Percentiles rank a stretch among this genome's conserved stretches.
Evolutionary conservation across 1,140 invertebrate genomes (phyloP).

Genomic region (Diploscapter pachys): DNA sequence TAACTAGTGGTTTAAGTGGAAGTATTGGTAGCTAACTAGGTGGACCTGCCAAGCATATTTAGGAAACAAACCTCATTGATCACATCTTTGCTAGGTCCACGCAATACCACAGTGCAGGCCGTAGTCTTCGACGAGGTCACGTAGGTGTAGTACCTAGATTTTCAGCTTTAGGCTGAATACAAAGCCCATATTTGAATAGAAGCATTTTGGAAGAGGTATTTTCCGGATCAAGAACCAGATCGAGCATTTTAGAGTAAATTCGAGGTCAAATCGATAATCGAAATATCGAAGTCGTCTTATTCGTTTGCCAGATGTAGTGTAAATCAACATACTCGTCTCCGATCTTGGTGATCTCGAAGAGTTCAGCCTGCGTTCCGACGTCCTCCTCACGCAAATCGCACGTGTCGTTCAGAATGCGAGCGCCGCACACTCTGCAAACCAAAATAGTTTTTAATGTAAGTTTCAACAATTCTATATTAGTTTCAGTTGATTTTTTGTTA

Average conservation of each 20-base stretch:
- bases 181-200: not conserved
- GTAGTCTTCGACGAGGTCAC: constrained; percentile 91
- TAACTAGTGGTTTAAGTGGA: not conserved
- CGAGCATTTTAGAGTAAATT: too few species aligned
- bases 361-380: constrained; percentile 86
- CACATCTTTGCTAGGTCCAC: constrained; percentile 95
- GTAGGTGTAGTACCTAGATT: constrained; percentile 76
- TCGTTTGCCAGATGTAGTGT: not conserved
- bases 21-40: not conserved
- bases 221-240: too few species aligned
- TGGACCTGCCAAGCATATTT: not conserved
- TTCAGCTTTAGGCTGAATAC: too few species aligned
- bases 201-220: too few species aligned
- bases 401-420: constrained; percentile 91
- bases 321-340: constrained; percentile 64
- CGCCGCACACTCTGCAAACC: constrained; percentile 77
- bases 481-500: too few species aligned
- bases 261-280: too few species aligned
- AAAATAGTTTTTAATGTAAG: constrained; percentile 24
- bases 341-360: constrained; percentile 93
- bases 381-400: constrained; percentile 92
- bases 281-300: too few species aligned
- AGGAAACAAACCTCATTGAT: constrained; percentile 76
- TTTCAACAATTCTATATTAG: constrained; percentile 17
- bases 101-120: constrained; percentile 91